Conservation (phyloP, 2,113 vertebrate genomes). For the Mirza zaza region DNA sequence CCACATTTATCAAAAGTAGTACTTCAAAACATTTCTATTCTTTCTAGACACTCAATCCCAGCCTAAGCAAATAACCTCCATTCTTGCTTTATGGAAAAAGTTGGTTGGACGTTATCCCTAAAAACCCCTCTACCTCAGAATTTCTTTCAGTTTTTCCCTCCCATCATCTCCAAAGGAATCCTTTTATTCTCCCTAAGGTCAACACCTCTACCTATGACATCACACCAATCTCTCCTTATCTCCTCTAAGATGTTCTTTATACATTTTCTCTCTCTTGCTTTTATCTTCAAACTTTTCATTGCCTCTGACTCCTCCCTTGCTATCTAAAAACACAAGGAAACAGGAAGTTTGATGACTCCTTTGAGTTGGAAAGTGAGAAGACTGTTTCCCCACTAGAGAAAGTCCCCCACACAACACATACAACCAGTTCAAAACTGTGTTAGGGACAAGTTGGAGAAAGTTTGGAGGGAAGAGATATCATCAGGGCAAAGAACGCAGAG, state of each 20-base stretch:
- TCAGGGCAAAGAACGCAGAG: background rate
- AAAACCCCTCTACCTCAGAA: background rate
- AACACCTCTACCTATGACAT: background rate
- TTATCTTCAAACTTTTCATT: background rate
- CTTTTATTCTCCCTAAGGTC: background rate
- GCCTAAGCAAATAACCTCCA: background rate
- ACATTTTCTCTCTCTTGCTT: background rate
- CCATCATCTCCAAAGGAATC: background rate
- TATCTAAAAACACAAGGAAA: background rate
- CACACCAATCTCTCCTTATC: background rate
- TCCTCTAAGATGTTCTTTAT: background rate
- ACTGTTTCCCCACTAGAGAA: background rate
- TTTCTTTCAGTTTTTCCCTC: constrained; percentile 28
- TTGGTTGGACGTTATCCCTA: background rate
- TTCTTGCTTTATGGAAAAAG: constrained; percentile 14
- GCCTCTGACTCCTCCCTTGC: background rate
- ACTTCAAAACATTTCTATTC: constrained; percentile 1
- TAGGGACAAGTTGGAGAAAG: background rate
- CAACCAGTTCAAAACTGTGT: background rate
- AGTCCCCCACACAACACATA: background rate
- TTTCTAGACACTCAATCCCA: background rate
- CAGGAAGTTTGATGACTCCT: background rate
- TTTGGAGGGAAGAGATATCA: background rate
- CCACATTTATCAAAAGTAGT: constrained; percentile 33
- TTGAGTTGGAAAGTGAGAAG: background rate